phyloP scores from a whole-genome alignment of 2,113 vertebrate genomes.

The Donacobius atricapilla region DNA sequence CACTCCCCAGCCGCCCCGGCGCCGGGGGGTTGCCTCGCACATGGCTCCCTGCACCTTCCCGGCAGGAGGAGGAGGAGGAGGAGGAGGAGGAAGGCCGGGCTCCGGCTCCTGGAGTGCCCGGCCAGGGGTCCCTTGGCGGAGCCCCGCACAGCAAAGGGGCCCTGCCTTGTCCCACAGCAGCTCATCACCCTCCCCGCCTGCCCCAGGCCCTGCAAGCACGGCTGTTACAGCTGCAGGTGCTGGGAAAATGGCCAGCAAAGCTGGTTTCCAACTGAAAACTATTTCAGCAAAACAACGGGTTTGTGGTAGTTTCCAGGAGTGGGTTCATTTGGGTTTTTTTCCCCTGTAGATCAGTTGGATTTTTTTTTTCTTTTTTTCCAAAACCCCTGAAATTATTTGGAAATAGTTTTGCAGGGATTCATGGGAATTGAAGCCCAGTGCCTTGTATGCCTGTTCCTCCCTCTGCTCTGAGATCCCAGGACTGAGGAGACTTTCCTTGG shows the following conservation, averaged over 20 bases:
- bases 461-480: neutral
- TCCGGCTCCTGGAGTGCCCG: rapidly evolving
- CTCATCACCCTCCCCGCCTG: neutral
- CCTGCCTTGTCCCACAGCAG: neutral
- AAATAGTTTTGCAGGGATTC: neutral
- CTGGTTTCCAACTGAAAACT: neutral
- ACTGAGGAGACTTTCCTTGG: rapidly evolving
- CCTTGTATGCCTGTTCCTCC: neutral
- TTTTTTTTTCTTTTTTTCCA: neutral
- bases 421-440: neutral
- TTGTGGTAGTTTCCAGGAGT: neutral
- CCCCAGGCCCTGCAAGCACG: neutral
- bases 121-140: neutral
- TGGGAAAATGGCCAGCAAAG: neutral
- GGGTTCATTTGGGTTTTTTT: rapidly evolving
- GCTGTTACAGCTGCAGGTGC: neutral
- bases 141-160: neutral
- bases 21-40: neutral
- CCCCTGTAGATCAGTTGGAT: neutral
- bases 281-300: neutral
- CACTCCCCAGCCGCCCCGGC: neutral
- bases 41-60: neutral
- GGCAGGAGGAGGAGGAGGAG: neutral
- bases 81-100: neutral
- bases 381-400: neutral